A percentile compares a stretch with the other conserved stretches of the same genome.
Evolutionary conservation across 2,113 vertebrate genomes (phyloP).

Genomic region (Barbus barbus): DNA sequence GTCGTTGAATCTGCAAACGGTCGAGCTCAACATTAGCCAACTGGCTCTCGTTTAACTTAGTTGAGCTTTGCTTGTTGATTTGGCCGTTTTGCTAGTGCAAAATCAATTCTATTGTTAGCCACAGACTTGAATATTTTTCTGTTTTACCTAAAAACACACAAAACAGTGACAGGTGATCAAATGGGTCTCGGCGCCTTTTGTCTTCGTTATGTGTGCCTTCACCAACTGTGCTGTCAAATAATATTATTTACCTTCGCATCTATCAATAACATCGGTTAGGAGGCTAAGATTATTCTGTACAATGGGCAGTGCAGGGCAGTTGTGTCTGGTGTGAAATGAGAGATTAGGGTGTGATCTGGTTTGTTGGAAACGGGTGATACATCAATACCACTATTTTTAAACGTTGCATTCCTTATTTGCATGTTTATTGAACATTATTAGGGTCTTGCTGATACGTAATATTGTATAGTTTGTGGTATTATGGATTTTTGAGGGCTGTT

Average conservation of each 20-base stretch:
- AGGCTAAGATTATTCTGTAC: not conserved
- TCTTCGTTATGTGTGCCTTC: not conserved
- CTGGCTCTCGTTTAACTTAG: not conserved
- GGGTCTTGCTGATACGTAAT: not conserved
- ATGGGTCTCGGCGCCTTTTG: conserved; percentile 30
- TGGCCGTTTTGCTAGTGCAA: not conserved
- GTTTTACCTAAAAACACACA: not conserved
- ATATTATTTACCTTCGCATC: not conserved
- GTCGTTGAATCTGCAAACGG: not conserved
- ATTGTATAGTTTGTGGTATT: not conserved
- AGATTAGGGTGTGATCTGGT: conserved; percentile 32
- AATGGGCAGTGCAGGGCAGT: conserved; percentile 6
- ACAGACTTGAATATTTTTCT: not conserved
- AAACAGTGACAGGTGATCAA: not conserved
- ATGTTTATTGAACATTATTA: not conserved
- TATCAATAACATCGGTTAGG: not conserved
- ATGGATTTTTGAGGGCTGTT: not conserved
- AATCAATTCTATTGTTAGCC: not conserved
- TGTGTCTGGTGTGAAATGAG: not conserved
- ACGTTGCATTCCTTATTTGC: not conserved
- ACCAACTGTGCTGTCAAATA: not conserved
- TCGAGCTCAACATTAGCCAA: not conserved
- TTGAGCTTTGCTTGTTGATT: not conserved
- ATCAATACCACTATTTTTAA: not conserved
- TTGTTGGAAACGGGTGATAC: not conserved